Evolutionary conservation across 2,113 vertebrate species (phyloP).

Genomic region (Panurus biarmicus): DNA sequence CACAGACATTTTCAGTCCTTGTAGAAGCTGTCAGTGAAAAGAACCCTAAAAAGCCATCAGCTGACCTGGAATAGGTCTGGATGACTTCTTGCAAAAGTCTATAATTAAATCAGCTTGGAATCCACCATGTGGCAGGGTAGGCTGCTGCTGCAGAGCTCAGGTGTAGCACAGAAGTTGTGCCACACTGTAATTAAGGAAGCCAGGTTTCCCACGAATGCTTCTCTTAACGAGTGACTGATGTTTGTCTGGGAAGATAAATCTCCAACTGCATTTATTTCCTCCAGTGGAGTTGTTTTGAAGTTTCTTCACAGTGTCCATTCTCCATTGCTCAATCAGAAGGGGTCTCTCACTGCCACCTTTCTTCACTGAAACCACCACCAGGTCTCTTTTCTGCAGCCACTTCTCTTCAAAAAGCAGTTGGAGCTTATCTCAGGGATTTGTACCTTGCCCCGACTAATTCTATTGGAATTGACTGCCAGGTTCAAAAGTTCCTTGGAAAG

Average conservation of each 20-base stretch:
- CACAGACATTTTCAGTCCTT: background rate
- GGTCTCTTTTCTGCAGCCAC: background rate
- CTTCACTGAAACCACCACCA: background rate
- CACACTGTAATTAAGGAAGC: background rate
- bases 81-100: background rate
- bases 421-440: background rate
- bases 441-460: background rate
- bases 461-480: background rate
- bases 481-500: conserved; percentile 14
- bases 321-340: background rate
- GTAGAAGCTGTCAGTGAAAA: background rate
- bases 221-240: background rate
- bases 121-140: background rate
- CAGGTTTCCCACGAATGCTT: background rate
- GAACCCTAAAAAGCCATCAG: background rate
- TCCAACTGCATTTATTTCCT: background rate
- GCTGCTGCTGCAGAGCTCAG: background rate
- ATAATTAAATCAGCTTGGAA: background rate
- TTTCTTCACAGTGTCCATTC: background rate
- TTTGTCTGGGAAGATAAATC: background rate
- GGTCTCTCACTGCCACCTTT: background rate
- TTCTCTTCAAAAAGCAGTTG: background rate
- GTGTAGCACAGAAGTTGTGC: background rate
- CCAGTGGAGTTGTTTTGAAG: background rate
- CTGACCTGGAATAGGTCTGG: background rate